These are phyloP conservation scores for Acromyrmex echinatior DNA, from an alignment of 1,140 invertebrate genomes.

Conservation along the genomic window DNA sequence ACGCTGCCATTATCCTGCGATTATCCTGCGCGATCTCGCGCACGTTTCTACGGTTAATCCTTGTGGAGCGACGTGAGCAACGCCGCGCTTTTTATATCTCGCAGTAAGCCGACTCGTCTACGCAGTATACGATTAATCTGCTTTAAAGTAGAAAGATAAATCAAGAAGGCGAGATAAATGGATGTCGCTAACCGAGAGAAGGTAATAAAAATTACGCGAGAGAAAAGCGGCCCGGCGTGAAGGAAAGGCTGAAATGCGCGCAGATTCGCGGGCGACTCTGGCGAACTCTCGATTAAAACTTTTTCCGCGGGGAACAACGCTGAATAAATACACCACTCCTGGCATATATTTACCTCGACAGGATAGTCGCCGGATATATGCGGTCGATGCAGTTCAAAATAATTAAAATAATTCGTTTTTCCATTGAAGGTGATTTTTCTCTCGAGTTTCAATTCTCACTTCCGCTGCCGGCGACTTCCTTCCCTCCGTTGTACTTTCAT, in stretches of 20 bases:
- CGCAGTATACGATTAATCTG: conserved; percentile 53
- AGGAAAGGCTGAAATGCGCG: not conserved
- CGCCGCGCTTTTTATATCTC: conserved; percentile 27
- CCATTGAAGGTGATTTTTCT: conserved; percentile 39
- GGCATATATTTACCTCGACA: not conserved
- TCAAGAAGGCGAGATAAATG: conserved; percentile 58
- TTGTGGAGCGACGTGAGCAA: not conserved
- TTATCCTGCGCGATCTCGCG: conserved; percentile 49
- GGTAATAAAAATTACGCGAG: conserved; percentile 41
- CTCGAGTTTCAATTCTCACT: not conserved
- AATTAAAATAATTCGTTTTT: conserved; percentile 55
- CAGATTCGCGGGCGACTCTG: not conserved
- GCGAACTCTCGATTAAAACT: conserved; percentile 41
- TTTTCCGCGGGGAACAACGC: conserved; percentile 26
- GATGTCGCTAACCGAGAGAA: conserved; percentile 14
- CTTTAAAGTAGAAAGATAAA: conserved; percentile 59
- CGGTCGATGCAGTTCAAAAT: conserved; percentile 22
- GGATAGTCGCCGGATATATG: not conserved
- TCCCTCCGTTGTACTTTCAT: conserved; percentile 33
- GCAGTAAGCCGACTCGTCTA: conserved; percentile 33
- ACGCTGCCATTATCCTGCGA: conserved; percentile 10
- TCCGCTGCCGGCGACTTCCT: conserved; percentile 9
- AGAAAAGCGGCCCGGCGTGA: not conserved
- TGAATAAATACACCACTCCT: conserved; percentile 34
- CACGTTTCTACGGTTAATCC: conserved; percentile 39